Evolutionary conservation across 2,797 vertebrate genomes (phyloP).

Genomic region (Myotis findleyi): DNA sequence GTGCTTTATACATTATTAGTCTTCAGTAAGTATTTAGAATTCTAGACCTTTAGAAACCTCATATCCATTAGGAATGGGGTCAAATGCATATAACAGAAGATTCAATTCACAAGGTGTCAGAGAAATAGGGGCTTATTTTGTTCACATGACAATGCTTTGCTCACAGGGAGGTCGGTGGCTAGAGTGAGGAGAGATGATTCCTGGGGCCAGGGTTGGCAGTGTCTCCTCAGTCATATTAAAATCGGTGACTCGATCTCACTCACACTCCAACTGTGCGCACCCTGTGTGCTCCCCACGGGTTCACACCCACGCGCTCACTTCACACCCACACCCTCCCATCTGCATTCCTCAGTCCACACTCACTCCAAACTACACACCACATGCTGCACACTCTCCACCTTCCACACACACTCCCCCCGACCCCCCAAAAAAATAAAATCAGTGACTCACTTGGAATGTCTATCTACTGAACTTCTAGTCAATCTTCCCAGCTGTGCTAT

Average conservation of each 20-base stretch:
- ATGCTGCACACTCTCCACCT: no score
- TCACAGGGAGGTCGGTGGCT: neutral
- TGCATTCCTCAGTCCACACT: no score
- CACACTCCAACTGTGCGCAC: no score
- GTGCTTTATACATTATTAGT: neutral
- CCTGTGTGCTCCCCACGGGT: no score
- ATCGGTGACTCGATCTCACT: neutral
- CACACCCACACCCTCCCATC: no score
- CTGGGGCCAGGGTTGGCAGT: neutral
- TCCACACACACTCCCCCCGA: no score
- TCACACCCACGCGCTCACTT: no score
- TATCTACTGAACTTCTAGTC: neutral
- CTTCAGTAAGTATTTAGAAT: neutral
- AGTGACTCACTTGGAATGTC: neutral
- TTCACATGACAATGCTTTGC: neutral
- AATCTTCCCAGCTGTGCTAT: neutral
- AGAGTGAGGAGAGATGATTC: neutral
- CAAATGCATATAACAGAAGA: neutral
- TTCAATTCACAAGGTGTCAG: neutral
- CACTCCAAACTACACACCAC: no score
- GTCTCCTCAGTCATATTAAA: neutral
- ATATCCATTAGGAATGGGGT: neutral
- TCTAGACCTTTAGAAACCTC: neutral
- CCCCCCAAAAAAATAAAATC: neutral
- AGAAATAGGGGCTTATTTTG: neutral